Conservation (phyloP, 1,140 invertebrate genomes). For the Sipha flava region DNA sequence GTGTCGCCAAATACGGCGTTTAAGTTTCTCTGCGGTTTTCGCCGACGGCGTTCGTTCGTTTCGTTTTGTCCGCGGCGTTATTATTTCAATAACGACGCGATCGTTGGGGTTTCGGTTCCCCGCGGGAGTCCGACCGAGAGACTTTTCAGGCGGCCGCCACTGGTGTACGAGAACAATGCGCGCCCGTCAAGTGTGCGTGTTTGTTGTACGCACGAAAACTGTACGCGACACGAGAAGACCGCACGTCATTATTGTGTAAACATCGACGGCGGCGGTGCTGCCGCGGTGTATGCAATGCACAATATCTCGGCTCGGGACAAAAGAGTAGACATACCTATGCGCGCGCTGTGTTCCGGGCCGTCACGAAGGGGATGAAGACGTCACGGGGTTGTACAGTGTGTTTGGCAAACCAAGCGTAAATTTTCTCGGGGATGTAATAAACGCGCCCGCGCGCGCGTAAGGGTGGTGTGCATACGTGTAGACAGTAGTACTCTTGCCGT, state of each 20-base stretch:
- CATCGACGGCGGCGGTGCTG: not conserved
- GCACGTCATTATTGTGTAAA: not conserved
- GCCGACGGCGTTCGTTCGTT: too few species aligned
- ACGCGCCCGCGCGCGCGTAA: too few species aligned
- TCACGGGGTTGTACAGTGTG: not conserved
- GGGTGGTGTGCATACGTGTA: not conserved
- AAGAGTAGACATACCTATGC: not conserved
- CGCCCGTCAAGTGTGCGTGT: too few species aligned
- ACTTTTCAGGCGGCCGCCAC: not conserved
- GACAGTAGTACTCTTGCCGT: too few species aligned
- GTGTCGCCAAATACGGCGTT: not conserved
- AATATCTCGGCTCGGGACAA: not conserved
- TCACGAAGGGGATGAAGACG: not conserved
- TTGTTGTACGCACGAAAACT: too few species aligned
- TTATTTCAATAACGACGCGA: too few species aligned
- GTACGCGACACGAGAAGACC: too few species aligned
- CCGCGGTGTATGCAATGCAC: not conserved
- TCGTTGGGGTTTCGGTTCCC: too few species aligned
- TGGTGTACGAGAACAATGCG: not conserved
- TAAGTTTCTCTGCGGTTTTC: not conserved
- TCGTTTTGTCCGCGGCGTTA: too few species aligned
- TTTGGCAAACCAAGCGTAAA: conserved; percentile 19
- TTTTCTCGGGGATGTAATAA: not conserved
- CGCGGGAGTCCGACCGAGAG: not conserved
- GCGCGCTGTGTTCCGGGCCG: not conserved